phyloP scores from a whole-genome alignment of 2,113 vertebrate species.

The Calidris pygmaea region DNA sequence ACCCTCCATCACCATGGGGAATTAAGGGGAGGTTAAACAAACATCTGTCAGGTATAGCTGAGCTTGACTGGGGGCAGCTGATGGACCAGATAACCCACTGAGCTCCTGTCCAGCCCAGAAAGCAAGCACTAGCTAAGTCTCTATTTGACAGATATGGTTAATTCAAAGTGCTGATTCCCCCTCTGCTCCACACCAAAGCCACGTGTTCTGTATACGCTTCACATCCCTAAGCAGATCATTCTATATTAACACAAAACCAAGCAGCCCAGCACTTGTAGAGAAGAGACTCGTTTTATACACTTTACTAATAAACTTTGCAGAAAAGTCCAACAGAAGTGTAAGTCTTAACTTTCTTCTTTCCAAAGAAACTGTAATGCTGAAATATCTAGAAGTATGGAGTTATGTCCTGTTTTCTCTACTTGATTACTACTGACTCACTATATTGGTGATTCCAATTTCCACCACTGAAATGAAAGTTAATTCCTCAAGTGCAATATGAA shows the following conservation, averaged over 20 bases:
- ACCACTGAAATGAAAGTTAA: background rate
- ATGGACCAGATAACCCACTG: background rate
- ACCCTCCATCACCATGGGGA: background rate
- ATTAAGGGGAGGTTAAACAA: background rate
- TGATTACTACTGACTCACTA: background rate
- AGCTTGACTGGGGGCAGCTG: background rate
- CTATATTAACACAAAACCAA: background rate
- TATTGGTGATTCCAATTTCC: background rate
- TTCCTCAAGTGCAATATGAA: conserved; percentile 12
- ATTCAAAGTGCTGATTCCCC: background rate
- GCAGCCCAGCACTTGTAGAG: background rate
- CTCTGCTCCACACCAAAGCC: background rate
- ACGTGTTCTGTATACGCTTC: background rate
- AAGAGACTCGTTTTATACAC: background rate
- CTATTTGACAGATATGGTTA: accelerated
- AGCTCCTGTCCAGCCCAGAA: background rate
- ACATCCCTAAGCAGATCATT: background rate
- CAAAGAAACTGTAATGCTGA: background rate
- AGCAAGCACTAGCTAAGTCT: background rate
- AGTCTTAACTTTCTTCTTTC: background rate
- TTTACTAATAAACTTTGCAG: background rate
- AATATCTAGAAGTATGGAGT: background rate
- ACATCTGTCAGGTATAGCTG: background rate
- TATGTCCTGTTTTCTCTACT: background rate
- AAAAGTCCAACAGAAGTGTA: background rate